Percentiles rank a stretch among this genome's conserved stretches.
Evolutionary conservation across 2,797 vertebrate species (phyloP).

Genomic region (Acanthurus tractus): DNA sequence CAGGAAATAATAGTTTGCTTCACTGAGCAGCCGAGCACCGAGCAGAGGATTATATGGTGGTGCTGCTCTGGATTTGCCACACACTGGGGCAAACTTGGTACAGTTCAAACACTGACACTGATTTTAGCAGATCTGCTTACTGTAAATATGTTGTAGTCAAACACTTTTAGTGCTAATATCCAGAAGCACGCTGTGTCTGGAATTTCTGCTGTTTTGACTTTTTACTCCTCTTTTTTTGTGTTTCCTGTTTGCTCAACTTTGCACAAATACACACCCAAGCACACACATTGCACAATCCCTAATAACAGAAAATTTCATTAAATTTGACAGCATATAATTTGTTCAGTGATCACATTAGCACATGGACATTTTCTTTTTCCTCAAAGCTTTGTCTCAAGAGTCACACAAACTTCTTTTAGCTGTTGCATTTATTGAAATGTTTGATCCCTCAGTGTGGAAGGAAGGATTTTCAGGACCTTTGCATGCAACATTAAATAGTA

Average conservation of each 20-base stretch:
- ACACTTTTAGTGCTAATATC: slow-evolving; percentile 34
- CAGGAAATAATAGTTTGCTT: slow-evolving; percentile 64
- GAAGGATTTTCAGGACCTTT: slow-evolving; percentile 1
- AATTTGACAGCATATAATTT: slow-evolving; percentile 40
- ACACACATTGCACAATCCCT: slow-evolving; percentile 15
- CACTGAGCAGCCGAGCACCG: slow-evolving; percentile 53
- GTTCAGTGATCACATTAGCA: slow-evolving; percentile 46
- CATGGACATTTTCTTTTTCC: slow-evolving; percentile 36
- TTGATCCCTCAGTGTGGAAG: slow-evolving; percentile 24
- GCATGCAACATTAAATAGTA: slow-evolving; percentile 44
- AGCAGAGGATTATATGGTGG: slow-evolving; percentile 54
- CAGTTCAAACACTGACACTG: slow-evolving; percentile 34
- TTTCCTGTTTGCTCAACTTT: slow-evolving; percentile 25
- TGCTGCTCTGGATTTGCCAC: slow-evolving; percentile 27
- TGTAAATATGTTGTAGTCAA: slow-evolving; percentile 47
- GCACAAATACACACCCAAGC: not conserved
- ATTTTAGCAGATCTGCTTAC: slow-evolving; percentile 48
- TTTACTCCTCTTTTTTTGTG: slow-evolving; percentile 43
- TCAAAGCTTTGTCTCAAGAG: slow-evolving; percentile 28
- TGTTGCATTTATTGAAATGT: slow-evolving; percentile 30
- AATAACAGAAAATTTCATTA: slow-evolving; percentile 40
- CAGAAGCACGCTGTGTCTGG: slow-evolving; percentile 40
- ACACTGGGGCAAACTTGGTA: slow-evolving; percentile 23
- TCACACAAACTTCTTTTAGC: slow-evolving; percentile 13
- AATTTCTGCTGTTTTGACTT: slow-evolving; percentile 60